Evolutionary conservation across 2,797 vertebrate genomes (phyloP).

Genomic region (Semotilus atromaculatus): DNA sequence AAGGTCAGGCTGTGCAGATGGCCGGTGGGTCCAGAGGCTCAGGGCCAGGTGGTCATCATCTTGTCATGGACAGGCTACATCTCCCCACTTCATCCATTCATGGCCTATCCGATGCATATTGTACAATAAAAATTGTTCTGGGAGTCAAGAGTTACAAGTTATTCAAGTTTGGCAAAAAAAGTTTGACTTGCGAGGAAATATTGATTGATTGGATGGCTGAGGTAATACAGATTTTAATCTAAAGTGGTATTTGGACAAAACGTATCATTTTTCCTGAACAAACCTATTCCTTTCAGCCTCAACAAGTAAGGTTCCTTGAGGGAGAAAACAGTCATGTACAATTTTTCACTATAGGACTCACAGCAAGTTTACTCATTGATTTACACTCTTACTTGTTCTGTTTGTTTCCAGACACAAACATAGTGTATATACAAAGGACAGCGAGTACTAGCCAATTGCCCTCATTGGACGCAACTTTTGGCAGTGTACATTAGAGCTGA

Average conservation of each 20-base stretch:
- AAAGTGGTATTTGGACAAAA: background rate
- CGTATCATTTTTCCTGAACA: background rate
- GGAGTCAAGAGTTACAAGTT: background rate
- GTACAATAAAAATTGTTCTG: background rate
- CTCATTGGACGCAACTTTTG: background rate
- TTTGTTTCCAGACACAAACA: conserved; percentile 16
- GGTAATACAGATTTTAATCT: background rate
- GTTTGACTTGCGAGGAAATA: background rate
- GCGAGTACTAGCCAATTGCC: background rate
- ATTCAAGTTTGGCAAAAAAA: background rate
- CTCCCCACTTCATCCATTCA: background rate
- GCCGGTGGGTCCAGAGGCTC: background rate
- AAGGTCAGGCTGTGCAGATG: conserved; percentile 33
- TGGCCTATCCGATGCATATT: background rate
- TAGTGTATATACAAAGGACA: conserved; percentile 11
- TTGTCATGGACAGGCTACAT: background rate
- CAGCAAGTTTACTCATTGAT: background rate
- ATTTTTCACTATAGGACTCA: background rate
- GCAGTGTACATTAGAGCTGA: background rate
- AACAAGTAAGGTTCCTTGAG: background rate
- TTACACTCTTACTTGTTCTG: conserved; percentile 3
- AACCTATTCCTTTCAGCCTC: background rate
- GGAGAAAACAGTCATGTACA: conserved; percentile 3
- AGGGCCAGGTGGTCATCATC: conserved; percentile 14
- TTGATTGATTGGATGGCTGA: background rate